These are phyloP conservation scores for Malacoraja senta DNA, from an alignment of 2,797 vertebrate species.

Conservation along the genomic window DNA sequence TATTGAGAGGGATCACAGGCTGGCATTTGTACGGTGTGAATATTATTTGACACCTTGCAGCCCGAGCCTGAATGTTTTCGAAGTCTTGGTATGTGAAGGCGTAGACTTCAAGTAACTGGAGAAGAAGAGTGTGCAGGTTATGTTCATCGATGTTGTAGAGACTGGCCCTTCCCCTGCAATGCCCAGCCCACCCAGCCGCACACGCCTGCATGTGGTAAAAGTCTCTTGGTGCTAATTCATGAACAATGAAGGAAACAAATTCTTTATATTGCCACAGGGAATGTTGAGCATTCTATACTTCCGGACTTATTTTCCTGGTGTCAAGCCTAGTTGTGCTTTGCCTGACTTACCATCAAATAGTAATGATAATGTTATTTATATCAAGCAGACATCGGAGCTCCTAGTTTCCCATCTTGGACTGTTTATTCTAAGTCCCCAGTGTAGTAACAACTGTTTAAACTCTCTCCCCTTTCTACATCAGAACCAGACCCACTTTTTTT, in stretches of 20 bases:
- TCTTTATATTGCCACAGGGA: conserved; percentile 32
- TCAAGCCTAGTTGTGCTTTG: conserved; percentile 18
- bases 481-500: conserved; percentile 28
- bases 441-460: conserved; percentile 22
- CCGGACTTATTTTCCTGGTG: conserved; percentile 11
- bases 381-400: conserved; percentile 27
- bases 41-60: no score
- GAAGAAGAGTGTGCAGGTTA: background rate
- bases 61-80: no score
- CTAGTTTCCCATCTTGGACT: conserved; percentile 31
- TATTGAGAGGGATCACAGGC: no score
- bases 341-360: conserved; percentile 18
- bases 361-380: conserved; percentile 33
- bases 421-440: conserved; percentile 37
- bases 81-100: no score
- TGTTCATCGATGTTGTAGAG: background rate
- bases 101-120: no score
- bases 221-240: background rate
- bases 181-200: conserved; percentile 8
- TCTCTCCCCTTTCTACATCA: conserved; percentile 1
- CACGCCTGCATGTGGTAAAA: background rate
- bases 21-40: no score
- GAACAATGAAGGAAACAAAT: conserved; percentile 31
- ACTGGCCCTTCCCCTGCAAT: background rate
- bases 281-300: conserved; percentile 19